phyloP scores from a whole-genome alignment of 23 tunicate species.

The Aplidium turbinatum region DNA sequence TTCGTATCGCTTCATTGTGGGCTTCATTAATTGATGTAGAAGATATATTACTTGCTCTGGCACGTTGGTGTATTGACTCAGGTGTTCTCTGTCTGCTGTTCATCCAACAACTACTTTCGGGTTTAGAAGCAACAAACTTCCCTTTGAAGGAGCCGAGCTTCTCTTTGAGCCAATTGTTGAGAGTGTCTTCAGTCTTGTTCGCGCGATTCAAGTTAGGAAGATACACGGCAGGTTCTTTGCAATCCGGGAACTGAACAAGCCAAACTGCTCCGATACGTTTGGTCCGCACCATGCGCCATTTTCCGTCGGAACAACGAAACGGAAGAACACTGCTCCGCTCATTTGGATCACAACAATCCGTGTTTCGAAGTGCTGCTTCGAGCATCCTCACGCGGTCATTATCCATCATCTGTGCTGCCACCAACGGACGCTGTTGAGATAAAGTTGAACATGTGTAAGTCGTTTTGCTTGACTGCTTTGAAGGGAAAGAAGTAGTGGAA shows the following conservation, averaged over 20 bases:
- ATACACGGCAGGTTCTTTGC: slow-evolving; percentile 57
- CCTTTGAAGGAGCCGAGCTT: slow-evolving; percentile 9
- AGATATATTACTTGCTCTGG: no score
- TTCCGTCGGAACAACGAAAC: slow-evolving; percentile 68
- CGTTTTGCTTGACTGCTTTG: no score
- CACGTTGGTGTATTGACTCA: no score
- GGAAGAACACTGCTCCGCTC: slow-evolving; percentile 73
- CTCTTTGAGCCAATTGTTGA: slow-evolving; percentile 34
- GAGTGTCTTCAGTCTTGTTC: background rate
- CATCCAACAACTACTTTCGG: no score
- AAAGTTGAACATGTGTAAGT: no score
- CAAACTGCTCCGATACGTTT: slow-evolving; percentile 76
- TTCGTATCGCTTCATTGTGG: no score
- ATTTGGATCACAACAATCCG: slow-evolving; percentile 75
- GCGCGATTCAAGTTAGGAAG: slow-evolving; percentile 23
- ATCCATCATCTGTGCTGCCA: background rate
- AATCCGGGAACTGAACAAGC: slow-evolving; percentile 73
- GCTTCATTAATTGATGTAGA: no score
- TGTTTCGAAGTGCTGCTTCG: slow-evolving; percentile 67
- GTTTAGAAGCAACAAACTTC: no score
- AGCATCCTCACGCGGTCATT: slow-evolving; percentile 65
- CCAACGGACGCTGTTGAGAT: slow-evolving; percentile 20
- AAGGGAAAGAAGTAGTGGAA: no score
- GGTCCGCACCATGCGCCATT: slow-evolving; percentile 76
- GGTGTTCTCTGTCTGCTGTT: no score